Conservation (phyloP, 2,113 vertebrate genomes). For the Saccopteryx bilineata region DNA sequence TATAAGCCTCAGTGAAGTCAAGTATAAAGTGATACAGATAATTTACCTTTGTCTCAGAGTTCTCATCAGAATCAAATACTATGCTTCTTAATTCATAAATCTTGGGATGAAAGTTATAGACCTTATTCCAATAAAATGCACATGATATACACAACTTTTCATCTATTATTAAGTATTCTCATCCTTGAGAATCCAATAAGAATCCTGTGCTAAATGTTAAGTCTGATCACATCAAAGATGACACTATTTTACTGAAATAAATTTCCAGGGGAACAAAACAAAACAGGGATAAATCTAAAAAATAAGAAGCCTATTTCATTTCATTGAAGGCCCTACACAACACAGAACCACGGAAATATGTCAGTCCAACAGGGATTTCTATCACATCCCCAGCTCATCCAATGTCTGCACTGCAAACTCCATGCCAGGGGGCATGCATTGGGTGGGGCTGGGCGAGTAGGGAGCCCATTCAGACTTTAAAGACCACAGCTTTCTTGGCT, state of each 20-base stretch:
- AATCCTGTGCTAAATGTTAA: not conserved
- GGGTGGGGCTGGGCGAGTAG: not conserved
- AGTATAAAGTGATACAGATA: conserved; percentile 23
- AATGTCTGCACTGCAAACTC: not conserved
- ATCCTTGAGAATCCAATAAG: not conserved
- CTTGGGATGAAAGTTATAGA: not conserved
- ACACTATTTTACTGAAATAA: conserved; percentile 35
- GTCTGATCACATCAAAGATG: conserved; percentile 13
- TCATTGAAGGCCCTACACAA: conserved; percentile 19
- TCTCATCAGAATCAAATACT: conserved; percentile 37
- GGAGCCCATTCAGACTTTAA: not conserved
- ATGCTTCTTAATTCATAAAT: conserved; percentile 44
- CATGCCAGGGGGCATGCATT: not conserved
- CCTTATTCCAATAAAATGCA: not conserved
- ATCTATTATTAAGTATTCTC: conserved; percentile 28
- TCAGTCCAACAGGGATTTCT: not conserved
- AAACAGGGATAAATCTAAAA: conserved; percentile 21
- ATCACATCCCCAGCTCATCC: not conserved
- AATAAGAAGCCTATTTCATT: conserved; percentile 10
- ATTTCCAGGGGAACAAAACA: conserved; percentile 55
- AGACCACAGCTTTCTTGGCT: not conserved
- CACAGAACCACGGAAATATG: conserved; percentile 27
- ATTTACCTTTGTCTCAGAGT: conserved; percentile 55
- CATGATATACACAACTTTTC: not conserved
- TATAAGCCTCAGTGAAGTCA: not conserved